Base-by-base conservation (phyloP, 2,888 invertebrate species). In the Scaptomyza cyrtandrae region DNA sequence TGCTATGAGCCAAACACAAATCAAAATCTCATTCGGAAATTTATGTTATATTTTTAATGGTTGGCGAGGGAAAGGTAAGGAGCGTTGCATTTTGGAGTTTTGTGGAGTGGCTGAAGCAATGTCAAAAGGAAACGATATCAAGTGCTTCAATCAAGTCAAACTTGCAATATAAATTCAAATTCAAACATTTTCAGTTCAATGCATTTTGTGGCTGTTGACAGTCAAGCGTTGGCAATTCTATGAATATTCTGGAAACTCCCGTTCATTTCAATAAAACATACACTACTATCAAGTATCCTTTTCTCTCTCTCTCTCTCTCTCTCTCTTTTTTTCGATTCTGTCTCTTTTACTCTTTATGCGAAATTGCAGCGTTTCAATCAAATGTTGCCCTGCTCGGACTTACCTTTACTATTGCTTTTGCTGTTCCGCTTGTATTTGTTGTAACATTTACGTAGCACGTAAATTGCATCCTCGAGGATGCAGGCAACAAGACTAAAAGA, bases 111-210 rank as follows among this genome's bases (percentile, higher is more conserved):
- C 35, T 24, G 54, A 46, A 24, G 55, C 24, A 53, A 39, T 60
- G 62, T 63, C 54, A 81, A 84, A 80, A 86, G 84, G 83, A 83
- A 86, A 71, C 83, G 86, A 70, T 78, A 71, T 78, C 84, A 80
- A 83, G 83, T 84, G 87, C 79, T 71, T 84, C 83, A 84, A 86
- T 86, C 83, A 86, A 79, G 82, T 73, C 71, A 83, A 86, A 84
- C 87, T 86, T 83, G 83, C 87, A 84, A 83, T 83, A 83, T 83
- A 86, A 84, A 86, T 83, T 84, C 86, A 83, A 86, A 86, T 83
- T 84, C 87, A 86, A 83, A 83, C 83, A 83, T 83, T 83, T 86
- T 83, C 83, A 76, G 79, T 83, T 83, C 82, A 83, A 79, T 83
- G 83, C 81, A 86, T 86, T 86, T 79, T 83, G 83, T 79, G 83